Evolutionary conservation across 2,797 vertebrate genomes (phyloP), one percentile per base, ranked within the genome.

Genomic region (Acridotheres tristis): DNA sequence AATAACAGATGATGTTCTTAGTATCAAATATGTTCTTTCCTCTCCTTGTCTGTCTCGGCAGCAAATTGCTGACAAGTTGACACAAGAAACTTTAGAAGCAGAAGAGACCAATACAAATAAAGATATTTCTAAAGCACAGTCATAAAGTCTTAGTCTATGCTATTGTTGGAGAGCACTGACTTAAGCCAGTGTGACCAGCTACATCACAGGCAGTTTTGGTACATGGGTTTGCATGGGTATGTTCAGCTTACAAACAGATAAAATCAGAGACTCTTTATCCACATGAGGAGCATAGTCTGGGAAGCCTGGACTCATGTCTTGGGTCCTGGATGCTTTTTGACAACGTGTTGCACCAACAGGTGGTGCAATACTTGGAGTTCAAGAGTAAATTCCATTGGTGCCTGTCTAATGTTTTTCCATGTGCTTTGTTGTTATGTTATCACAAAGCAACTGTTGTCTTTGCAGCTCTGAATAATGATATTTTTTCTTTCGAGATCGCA

Each of bases 271-370:
- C 58, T 72, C 7, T 59, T 75, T 19, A 40, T 58, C 29, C 18
- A 9, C 16, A 1, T 15, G 38, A 68, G 11, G 40, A 57, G 3
- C 20, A 26, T 27, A 2, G 10, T 66, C n/a, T 23, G 13, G 38
- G 20, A 11, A 63, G 7, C 51, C 58, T 5, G 5, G 45, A 19
- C 9, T 87, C 23, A 4, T 1, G 15, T 75, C 34, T 71, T 68
- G 16, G 43, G 27, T 73, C 21, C 20, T 51, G 36, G 32, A 23
- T 36, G 18, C 43, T 59, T 74, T 80, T 59, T 73, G 66, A n/a
- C 12, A 19, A 8, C 0, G 0, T 9, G 51, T 36, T n/a, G 38
- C 51, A 47, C 25, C 38, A 79, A 13, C 16, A 8, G 4, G 11
- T 74, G 45, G 9, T 51, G 68, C 17, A 54, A 55, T 40, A 20